phyloP scores from a whole-genome alignment of 2,797 vertebrate species.

The Semotilus atromaculatus region DNA sequence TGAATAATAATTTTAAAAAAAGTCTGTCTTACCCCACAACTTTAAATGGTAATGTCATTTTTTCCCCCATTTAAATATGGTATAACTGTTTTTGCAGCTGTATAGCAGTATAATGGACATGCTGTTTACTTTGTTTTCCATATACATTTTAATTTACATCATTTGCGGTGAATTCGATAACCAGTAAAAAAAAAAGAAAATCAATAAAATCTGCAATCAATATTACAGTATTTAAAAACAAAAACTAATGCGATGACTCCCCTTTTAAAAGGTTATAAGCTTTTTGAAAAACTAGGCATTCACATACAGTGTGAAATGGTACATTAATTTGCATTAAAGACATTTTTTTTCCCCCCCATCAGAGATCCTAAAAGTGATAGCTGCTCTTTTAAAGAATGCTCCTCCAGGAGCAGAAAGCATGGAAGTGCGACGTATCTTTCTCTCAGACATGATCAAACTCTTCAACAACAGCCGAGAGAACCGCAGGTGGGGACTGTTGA shows the following conservation, averaged over 20 bases:
- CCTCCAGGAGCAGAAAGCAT: conserved; percentile 85
- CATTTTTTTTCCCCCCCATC: conserved; percentile 15
- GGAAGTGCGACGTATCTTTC: conserved; percentile 92
- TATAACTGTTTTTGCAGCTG: background rate
- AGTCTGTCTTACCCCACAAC: background rate
- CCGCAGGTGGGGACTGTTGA: conserved; percentile 83
- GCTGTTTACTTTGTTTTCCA: background rate
- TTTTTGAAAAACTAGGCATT: background rate
- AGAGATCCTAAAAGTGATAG: conserved; percentile 97
- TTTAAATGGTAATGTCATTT: background rate
- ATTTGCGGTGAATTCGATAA: background rate
- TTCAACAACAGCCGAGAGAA: conserved; percentile 99
- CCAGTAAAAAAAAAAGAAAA: background rate
- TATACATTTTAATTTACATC: too few relatives aligned
- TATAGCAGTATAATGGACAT: background rate
- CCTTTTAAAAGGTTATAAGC: background rate
- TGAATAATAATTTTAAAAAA: too few relatives aligned
- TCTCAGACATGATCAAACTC: conserved; percentile 99
- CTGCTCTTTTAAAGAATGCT: conserved; percentile 88
- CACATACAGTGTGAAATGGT: background rate
- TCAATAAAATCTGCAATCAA: background rate
- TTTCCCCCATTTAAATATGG: background rate
- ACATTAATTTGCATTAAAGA: background rate
- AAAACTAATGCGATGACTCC: background rate
- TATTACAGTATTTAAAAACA: background rate